Conservation (phyloP, 2,888 invertebrate species). For the Bombyx huttoni region DNA sequence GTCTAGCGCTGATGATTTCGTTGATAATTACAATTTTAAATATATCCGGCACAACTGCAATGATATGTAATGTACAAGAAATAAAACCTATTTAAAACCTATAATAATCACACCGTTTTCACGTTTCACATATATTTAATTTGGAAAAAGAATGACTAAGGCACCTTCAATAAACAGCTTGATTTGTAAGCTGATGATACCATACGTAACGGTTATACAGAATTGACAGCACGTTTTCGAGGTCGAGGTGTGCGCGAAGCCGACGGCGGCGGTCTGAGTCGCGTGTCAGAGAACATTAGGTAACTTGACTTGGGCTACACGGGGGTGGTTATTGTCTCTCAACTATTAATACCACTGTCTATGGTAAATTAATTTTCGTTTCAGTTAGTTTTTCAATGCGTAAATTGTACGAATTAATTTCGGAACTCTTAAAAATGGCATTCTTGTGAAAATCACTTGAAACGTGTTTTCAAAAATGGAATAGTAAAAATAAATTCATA, state of each 20-base stretch:
- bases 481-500: slow-evolving; percentile 2
- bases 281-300: slow-evolving; percentile 60
- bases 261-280: slow-evolving; percentile 33
- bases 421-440: too few relatives aligned
- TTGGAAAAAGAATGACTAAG: not conserved
- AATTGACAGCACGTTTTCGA: slow-evolving; percentile 40
- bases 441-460: not conserved
- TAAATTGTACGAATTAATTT: too few relatives aligned
- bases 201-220: slow-evolving; percentile 32
- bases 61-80: too few relatives aligned
- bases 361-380: slow-evolving; percentile 15
- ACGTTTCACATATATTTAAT: too few relatives aligned
- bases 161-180: not conserved
- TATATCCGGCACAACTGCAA: too few relatives aligned
- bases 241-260: slow-evolving; percentile 25
- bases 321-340: slow-evolving; percentile 63
- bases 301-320: slow-evolving; percentile 42
- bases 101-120: too few relatives aligned
- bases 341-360: slow-evolving; percentile 61
- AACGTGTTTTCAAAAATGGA: not conserved
- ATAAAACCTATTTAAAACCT: too few relatives aligned
- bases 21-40: too few relatives aligned
- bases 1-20: too few relatives aligned
- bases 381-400: not conserved
- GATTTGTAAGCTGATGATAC: not conserved